These are phyloP conservation scores for Dicentrarchus labrax DNA, from an alignment of 2,113 vertebrate genomes.

Conservation along the genomic window DNA sequence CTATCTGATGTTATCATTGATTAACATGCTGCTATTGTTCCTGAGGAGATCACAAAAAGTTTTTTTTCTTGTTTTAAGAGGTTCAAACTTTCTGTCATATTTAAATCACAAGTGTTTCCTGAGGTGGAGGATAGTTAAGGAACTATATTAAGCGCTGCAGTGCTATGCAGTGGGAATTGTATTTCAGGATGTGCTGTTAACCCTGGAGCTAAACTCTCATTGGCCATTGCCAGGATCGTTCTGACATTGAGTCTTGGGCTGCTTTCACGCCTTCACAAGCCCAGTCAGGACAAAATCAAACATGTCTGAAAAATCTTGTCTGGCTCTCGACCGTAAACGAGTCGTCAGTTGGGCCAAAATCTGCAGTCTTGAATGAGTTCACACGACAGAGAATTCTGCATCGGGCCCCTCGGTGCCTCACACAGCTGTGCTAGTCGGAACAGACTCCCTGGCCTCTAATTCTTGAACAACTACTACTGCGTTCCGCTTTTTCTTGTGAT, in stretches of 20 bases:
- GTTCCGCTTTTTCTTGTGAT: not conserved
- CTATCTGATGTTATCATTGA: not conserved
- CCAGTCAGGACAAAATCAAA: constrained; percentile 56
- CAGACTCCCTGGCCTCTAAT: constrained; percentile 26
- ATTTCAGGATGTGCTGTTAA: not conserved
- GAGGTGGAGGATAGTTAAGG: not conserved
- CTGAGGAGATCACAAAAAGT: not conserved
- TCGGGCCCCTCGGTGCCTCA: constrained; percentile 9
- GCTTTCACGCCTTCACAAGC: constrained; percentile 22
- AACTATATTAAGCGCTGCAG: not conserved
- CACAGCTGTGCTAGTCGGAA: constrained; percentile 21
- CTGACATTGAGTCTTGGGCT: not conserved
- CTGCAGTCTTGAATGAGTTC: not conserved
- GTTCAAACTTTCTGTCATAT: not conserved
- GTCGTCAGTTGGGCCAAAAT: constrained; percentile 21
- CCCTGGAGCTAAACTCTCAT: constrained; percentile 6
- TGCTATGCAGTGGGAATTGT: too few species aligned
- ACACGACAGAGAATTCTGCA: constrained; percentile 16
- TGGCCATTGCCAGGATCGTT: constrained; percentile 25
- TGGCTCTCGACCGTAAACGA: constrained; percentile 16
- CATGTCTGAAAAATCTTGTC: constrained; percentile 35
- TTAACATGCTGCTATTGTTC: not conserved
- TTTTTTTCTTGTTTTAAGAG: not conserved
- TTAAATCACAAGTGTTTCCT: not conserved
- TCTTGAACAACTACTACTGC: not conserved